A percentile compares a stretch with the other conserved stretches of the same genome.
phyloP scores from a whole-genome alignment of 2,113 vertebrate species.

The Xenopus laevis region DNA sequence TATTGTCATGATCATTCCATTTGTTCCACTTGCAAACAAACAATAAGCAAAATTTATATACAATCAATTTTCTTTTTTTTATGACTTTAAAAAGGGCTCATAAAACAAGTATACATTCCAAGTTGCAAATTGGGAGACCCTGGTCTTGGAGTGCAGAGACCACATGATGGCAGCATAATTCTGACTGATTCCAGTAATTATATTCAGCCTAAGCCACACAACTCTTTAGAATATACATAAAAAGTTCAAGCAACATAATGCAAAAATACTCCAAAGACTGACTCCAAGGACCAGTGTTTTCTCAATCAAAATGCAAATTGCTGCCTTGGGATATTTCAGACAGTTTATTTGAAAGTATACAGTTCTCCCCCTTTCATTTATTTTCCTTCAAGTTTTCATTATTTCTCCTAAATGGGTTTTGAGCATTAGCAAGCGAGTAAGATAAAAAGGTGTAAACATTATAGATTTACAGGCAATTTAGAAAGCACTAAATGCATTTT shows the following conservation, averaged over 20 bases:
- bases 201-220: conserved; percentile 5
- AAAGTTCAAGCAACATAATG: conserved; percentile 6
- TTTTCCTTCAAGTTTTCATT: conserved; percentile 20
- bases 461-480: conserved; percentile 8
- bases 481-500: neutral
- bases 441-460: conserved; percentile 15
- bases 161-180: conserved; percentile 41
- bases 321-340: conserved; percentile 12
- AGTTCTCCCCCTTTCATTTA: conserved; percentile 6
- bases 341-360: conserved; percentile 24
- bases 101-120: too few species aligned
- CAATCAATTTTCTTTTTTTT: too few species aligned
- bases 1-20: too few species aligned
- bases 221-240: conserved; percentile 15
- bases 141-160: neutral
- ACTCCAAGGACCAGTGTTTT: conserved; percentile 24
- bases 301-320: conserved; percentile 33
- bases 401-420: conserved; percentile 12
- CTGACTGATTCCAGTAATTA: conserved; percentile 7
- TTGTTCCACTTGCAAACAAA: too few species aligned
- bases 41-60: too few species aligned
- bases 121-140: neutral
- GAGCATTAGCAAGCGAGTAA: neutral
- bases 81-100: too few species aligned
- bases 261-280: conserved; percentile 20